Conservation (phyloP, 2,113 vertebrate species). For the Eptatretus burgeri region DNA sequence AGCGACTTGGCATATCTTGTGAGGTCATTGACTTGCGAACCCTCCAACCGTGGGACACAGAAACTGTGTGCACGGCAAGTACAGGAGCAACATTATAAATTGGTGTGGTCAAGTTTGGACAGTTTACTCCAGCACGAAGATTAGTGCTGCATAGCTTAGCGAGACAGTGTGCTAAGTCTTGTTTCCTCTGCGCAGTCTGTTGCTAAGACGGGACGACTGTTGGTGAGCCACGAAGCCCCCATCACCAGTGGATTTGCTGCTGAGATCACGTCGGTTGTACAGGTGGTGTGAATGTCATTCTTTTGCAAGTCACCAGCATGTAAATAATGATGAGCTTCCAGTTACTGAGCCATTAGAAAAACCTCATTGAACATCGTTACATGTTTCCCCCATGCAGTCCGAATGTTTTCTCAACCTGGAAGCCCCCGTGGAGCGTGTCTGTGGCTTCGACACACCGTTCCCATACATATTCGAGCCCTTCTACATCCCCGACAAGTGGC, state of each 20-base stretch:
- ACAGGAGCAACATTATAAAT: no score
- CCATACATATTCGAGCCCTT: constrained; percentile 89
- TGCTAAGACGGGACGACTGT: constrained; percentile 56
- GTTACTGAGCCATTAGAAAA: no score
- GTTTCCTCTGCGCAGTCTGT: constrained; percentile 36
- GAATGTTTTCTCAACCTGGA: constrained; percentile 89
- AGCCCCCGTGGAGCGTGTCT: constrained; percentile 67
- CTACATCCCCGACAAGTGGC: constrained; percentile 99
- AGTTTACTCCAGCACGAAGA: no score
- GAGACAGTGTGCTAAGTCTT: constrained; percentile 2
- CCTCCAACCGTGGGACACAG: constrained; percentile 69
- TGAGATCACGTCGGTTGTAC: constrained; percentile 72
- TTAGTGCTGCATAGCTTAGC: not conserved
- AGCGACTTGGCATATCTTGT: constrained; percentile 82
- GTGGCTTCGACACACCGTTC: constrained; percentile 90
- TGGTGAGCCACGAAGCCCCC: constrained; percentile 84
- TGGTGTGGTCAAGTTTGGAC: no score
- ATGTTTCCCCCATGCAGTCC: constrained; percentile 28
- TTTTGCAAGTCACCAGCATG: constrained; percentile 16
- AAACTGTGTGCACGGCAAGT: constrained; percentile 66
- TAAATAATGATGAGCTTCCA: no score
- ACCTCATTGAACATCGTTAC: constrained; percentile 6
- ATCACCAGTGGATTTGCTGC: constrained; percentile 77
- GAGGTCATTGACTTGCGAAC: constrained; percentile 80
- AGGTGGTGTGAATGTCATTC: constrained; percentile 22